Base-by-base conservation (phyloP, 2,888 invertebrate genomes). In the Eupeodes latifasciatus region DNA sequence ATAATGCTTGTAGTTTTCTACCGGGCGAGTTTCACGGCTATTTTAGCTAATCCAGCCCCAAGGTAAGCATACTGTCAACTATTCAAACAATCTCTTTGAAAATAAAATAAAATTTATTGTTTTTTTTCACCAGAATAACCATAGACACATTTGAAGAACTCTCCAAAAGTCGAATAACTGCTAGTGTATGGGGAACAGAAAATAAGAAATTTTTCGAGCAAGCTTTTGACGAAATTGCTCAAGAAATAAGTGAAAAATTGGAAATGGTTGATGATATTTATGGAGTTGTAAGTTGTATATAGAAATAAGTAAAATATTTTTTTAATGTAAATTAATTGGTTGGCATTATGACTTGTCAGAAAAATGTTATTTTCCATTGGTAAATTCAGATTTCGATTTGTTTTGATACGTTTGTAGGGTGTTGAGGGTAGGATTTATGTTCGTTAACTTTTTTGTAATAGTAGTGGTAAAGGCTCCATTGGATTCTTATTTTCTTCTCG, bases 11-110 rank as follows among this genome's bases (percentile, higher is more conserved):
- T 96, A 0, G 97, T 97, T 0, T 95, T 96, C 0, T 98, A 98
- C 92, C 94, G 96, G 91, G 97, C 97, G 0, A 97, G 97, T 90
- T 96, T 98, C 95, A 97, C 97, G 0, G 97, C 97, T 0, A 97
- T 97, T 75, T 94, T 98, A 66, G 97, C 97, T 0, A 96, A 96
- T 92, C 97, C 97, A 40, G 95, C 96, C 0, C 96, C 96, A 12
- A 95, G 95, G 96, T 96, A 93, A 5, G 5, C 27, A 14, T 16
- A 1, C 19, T 55, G 9, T n/a, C 1, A 51, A 10, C 11, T 55
- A 4, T 14, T 12, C 5, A 59, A 11, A 2, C 10, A 2, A 34
- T 0, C 27, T 59, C n/a, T 55, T 57, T 27, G 5, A 57, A 19
- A 4, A 11, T 19, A 55, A 55, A 27, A 27, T 27, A 27, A 27